These are phyloP conservation scores for Ageneiosus marmoratus DNA, from an alignment of 2,113 vertebrate genomes.

Conservation along the genomic window DNA sequence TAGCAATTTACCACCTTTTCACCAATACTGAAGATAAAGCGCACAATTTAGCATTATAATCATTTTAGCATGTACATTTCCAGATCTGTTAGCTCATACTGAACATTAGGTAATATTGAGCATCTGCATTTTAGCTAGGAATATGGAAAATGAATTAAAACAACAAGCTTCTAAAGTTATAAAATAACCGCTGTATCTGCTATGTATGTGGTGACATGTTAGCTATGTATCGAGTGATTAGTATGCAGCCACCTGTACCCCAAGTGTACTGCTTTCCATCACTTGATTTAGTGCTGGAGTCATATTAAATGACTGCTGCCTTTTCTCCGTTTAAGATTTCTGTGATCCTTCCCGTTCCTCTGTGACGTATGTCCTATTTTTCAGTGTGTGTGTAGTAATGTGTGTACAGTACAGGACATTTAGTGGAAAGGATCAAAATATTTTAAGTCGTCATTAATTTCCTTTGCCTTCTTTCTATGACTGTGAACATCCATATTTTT, in stretches of 20 bases:
- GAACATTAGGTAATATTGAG: neutral
- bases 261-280: neutral
- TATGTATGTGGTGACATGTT: neutral
- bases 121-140: neutral
- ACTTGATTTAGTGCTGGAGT: neutral
- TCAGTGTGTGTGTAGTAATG: neutral
- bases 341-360: constrained; percentile 20
- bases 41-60: neutral
- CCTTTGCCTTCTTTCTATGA: constrained; percentile 57
- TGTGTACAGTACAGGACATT: constrained; percentile 65
- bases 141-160: neutral
- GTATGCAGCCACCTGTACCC: neutral
- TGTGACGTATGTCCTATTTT: constrained; percentile 25
- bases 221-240: neutral
- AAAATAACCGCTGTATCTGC: neutral
- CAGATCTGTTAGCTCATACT: neutral
- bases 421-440: constrained; percentile 73
- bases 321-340: constrained; percentile 8
- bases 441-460: constrained; percentile 68
- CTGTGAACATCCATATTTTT: constrained; percentile 71
- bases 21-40: neutral
- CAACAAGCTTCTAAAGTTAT: neutral
- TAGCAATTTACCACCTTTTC: neutral
- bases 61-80: neutral
- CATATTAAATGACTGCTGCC: neutral